Conservation (phyloP, 1,140 invertebrate genomes). For the Scaptomyza montana region DNA sequence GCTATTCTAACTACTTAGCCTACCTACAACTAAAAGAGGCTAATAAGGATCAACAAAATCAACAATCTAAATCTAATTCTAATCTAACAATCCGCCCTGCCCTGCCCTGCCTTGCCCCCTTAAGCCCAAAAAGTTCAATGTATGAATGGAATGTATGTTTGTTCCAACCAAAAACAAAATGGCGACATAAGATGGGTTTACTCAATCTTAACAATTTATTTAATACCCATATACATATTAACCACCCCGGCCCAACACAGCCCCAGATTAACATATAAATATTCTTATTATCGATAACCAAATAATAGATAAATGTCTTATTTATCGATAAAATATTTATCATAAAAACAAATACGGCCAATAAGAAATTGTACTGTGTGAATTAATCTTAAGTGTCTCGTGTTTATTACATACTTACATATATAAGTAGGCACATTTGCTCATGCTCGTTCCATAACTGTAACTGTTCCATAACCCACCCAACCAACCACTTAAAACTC, state of each 20-base stretch:
- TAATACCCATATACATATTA: too few relatives aligned
- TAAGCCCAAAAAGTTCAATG: background rate
- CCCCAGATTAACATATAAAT: constrained; percentile 10
- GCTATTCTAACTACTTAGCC: background rate
- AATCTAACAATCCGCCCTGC: constrained; percentile 27
- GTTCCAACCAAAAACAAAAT: constrained; percentile 1
- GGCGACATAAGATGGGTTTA: background rate
- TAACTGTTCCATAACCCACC: background rate
- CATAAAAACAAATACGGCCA: background rate
- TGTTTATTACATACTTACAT: background rate
- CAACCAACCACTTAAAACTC: background rate
- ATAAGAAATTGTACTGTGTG: background rate
- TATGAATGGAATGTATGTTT: constrained; percentile 13
- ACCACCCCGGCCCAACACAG: too few relatives aligned
- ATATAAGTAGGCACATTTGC: constrained; percentile 2
- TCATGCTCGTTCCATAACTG: background rate
- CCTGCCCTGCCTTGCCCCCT: background rate
- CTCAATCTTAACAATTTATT: background rate
- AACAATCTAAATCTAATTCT: constrained; percentile 35
- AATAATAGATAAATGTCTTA: constrained; percentile 2
- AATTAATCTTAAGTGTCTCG: constrained; percentile 5
- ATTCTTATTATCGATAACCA: constrained; percentile 2
- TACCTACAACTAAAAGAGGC: constrained; percentile 2
- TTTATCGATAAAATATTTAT: background rate
- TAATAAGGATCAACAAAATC: constrained; percentile 30